phyloP scores from a whole-genome alignment of 2,888 invertebrate species.

The Aromia moschata region DNA sequence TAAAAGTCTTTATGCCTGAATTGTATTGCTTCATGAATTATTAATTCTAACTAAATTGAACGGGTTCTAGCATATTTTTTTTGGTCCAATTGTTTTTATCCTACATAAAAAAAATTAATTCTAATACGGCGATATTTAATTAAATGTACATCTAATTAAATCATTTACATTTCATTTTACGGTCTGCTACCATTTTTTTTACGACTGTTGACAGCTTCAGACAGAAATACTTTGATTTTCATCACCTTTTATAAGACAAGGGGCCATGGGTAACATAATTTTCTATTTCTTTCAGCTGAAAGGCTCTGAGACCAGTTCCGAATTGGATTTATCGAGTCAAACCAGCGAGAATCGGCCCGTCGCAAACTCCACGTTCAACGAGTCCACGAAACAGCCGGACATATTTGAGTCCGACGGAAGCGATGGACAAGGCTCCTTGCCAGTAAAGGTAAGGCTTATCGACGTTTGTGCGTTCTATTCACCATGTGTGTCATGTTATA shows the following conservation, averaged over 20 bases:
- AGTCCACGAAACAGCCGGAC: conserved; percentile 42
- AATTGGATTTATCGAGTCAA: conserved; percentile 46
- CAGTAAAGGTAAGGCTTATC: conserved; percentile 45
- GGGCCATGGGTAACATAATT: conserved; percentile 35
- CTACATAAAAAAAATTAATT: too few relatives aligned
- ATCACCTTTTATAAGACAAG: too few relatives aligned
- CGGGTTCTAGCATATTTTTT: too few relatives aligned
- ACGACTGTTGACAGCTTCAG: background rate
- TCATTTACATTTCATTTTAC: conserved; percentile 7
- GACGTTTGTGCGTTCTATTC: too few relatives aligned
- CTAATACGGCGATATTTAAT: too few relatives aligned
- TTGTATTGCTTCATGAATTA: too few relatives aligned
- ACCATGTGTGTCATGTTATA: conserved; percentile 27
- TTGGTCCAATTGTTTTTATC: too few relatives aligned
- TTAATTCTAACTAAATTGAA: too few relatives aligned
- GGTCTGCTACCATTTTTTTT: conserved; percentile 6
- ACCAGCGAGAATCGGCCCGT: conserved; percentile 43
- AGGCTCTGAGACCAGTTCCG: conserved; percentile 53
- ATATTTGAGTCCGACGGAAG: conserved; percentile 45
- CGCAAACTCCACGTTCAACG: conserved; percentile 54
- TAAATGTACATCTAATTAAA: too few relatives aligned
- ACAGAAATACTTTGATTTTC: too few relatives aligned
- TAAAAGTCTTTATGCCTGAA: too few relatives aligned
- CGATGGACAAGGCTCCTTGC: conserved; percentile 48
- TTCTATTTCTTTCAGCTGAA: conserved; percentile 45